Base-by-base conservation (phyloP, 1,140 invertebrate species). In the Cherax quadricarinatus region DNA sequence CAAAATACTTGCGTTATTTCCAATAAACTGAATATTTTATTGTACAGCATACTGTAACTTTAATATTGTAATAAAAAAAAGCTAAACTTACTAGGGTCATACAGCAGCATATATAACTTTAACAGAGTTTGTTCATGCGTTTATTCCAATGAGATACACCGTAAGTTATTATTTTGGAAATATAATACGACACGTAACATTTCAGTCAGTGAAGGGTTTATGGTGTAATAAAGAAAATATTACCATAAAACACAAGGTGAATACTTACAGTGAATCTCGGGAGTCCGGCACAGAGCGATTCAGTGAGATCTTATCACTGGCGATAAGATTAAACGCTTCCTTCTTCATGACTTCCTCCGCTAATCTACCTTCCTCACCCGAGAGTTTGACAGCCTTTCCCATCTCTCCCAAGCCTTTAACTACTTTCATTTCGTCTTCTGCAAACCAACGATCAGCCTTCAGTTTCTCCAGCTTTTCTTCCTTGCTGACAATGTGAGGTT, bases 241-340 rank as follows among this genome's bases (percentile, higher is more conserved):
- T 57, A 57, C 62, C 62, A 66, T 66, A 18, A 66, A 60, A 66
- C 18, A 66, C 18, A 66, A 5, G 18, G n/a, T 48, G n/a, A 87
- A 62, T 86, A 95, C 96, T 96, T 95, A 98, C 97, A 96, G 95
- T 49, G 96, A 94, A 95, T 98, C 96, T 91, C 98, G 96, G 79
- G 98, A 97, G 95, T 99, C 98, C 10, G 97, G 97, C 60, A 99
- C 94, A 66, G 97, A 97, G 94, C 98, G 95, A 94, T 98, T 97
- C 41, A 98, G 95, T 1, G 98, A 96, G 94, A 99, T 98, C 95
- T 97, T 97, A 95, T 99, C 98, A 94, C 98, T 98, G 2, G 98
- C 96, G 75, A 98, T 96, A 60, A 97, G 97, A 95, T 99, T 99
- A 94, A 99, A 98, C 4, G 98, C 98, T 95, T 98, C 97, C 84